Percentiles rank a stretch among this genome's conserved stretches.
Evolutionary conservation across 1,140 invertebrate genomes (phyloP).

Genomic region (Neotoxoptera formosana): DNA sequence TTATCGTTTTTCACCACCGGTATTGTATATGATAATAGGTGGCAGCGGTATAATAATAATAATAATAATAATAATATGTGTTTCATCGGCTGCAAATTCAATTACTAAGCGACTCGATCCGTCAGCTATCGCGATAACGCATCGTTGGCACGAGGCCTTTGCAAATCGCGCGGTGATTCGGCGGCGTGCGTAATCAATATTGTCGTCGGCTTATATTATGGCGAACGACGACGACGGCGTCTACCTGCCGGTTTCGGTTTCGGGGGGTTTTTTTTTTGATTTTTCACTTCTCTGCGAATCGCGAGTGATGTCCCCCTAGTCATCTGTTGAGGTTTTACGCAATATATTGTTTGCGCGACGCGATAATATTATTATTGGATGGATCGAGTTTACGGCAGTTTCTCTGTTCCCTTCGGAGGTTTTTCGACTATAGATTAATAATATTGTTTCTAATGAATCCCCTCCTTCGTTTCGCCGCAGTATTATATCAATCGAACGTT

Average conservation of each 20-base stretch:
- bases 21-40: neutral
- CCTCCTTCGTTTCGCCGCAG: neutral
- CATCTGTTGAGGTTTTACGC: neutral
- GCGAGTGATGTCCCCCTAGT: neutral
- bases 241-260: neutral
- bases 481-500: neutral
- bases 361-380: neutral
- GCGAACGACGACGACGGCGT: neutral
- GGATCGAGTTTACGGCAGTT: neutral
- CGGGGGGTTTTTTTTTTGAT: too few relatives aligned
- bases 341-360: neutral
- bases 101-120: neutral
- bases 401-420: neutral
- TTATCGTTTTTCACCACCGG: neutral
- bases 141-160: conserved; percentile 12
- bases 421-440: neutral
- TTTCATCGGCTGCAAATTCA: neutral
- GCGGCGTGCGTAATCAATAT: neutral
- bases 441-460: neutral
- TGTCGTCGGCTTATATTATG: neutral
- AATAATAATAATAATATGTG: neutral
- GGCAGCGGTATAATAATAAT: neutral
- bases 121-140: neutral
- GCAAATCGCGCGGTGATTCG: neutral
- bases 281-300: neutral